Percentiles rank a stretch among this genome's conserved stretches.
These are phyloP conservation scores for Julus scanicus DNA, from an alignment of 2,888 invertebrate species.

Conservation along the genomic window DNA sequence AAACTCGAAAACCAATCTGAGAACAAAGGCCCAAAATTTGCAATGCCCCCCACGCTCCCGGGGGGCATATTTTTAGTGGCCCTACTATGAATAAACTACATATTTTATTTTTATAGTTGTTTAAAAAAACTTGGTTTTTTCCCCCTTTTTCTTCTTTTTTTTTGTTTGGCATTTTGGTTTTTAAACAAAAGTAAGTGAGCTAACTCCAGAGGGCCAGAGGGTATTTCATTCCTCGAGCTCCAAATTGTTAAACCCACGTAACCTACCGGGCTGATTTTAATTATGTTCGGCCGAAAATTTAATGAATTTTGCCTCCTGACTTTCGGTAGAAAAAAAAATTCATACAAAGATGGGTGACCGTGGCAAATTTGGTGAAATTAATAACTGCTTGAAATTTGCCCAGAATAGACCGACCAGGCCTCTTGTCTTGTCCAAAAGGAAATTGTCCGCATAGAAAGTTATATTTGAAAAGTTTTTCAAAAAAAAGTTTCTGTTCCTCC, in stretches of 20 bases:
- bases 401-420: background rate
- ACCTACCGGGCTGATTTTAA: background rate
- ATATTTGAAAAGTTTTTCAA: background rate
- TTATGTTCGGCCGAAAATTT: background rate
- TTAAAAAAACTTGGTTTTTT: background rate
- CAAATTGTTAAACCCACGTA: background rate
- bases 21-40: background rate
- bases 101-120: background rate
- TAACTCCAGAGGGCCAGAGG: background rate
- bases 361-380: background rate
- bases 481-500: background rate
- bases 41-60: background rate
- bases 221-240: background rate
- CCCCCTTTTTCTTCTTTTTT: no score
- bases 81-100: background rate
- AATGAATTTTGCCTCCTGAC: background rate
- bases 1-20: background rate
- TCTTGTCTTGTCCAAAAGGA: background rate
- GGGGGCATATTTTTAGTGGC: background rate
- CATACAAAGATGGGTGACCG: background rate
- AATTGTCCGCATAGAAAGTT: background rate
- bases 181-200: background rate
- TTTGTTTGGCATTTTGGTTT: background rate
- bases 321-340: background rate
- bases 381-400: background rate